Conservation (phyloP, 2,888 invertebrate genomes). For the Plutella xylostella region DNA sequence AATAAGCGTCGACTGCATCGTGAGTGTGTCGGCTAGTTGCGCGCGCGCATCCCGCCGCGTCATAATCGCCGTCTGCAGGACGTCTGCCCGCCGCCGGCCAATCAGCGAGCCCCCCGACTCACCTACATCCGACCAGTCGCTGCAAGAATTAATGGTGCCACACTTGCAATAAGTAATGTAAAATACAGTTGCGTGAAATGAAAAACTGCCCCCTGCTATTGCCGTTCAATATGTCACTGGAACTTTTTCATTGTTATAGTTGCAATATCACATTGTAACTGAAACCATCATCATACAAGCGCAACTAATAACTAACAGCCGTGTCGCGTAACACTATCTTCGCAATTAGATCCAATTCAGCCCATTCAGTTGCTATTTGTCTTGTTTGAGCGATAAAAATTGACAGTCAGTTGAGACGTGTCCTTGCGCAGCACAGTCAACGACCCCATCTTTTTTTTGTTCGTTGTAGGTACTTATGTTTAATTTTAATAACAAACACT, state of each 20-base stretch:
- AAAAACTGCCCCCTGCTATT: too few species aligned
- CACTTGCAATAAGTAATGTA: too few species aligned
- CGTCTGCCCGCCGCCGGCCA: constrained; percentile 49
- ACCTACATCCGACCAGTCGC: constrained; percentile 7
- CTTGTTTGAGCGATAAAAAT: constrained; percentile 39
- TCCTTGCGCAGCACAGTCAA: constrained; percentile 31
- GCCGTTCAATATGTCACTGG: too few species aligned
- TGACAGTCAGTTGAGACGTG: constrained; percentile 17
- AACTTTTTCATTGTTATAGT: too few species aligned
- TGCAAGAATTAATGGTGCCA: too few species aligned
- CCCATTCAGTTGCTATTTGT: constrained; percentile 24
- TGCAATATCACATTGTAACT: too few species aligned
- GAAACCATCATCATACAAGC: too few species aligned
- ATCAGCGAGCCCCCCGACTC: constrained; percentile 25
- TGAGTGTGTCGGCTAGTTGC: constrained; percentile 46
- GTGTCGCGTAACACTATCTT: too few species aligned
- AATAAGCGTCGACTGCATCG: constrained; percentile 47
- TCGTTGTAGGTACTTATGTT: too few species aligned
- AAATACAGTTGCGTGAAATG: too few species aligned
- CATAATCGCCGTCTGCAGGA: constrained; percentile 57
- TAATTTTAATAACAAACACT: neutral
- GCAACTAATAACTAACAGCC: too few species aligned
- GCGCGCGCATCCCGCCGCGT: constrained; percentile 46
- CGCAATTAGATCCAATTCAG: constrained; percentile 42
- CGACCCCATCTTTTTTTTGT: constrained; percentile 35